phyloP scores from a whole-genome alignment of 2,113 vertebrate genomes.

The Pelvicachromis taeniatus region DNA sequence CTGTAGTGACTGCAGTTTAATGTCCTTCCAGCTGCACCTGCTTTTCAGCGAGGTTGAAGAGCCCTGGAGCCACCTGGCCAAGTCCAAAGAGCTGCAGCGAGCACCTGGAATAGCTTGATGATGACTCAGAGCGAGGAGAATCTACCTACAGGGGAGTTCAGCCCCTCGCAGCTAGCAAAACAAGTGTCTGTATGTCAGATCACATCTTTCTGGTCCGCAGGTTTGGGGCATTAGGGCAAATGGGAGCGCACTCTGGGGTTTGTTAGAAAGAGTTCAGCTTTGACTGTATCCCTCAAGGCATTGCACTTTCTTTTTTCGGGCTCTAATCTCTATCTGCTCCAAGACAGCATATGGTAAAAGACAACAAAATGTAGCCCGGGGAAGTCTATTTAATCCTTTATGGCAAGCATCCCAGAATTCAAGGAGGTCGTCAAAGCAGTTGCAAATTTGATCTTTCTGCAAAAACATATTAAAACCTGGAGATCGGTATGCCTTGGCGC shows the following conservation, averaged over 20 bases:
- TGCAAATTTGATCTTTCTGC: conserved; percentile 40
- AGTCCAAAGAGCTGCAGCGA: background rate
- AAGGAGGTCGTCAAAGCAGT: conserved; percentile 53
- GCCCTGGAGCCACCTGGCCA: conserved; percentile 34
- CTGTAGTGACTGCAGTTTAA: background rate
- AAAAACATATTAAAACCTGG: conserved; percentile 30
- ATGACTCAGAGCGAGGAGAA: conserved; percentile 52
- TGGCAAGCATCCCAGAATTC: conserved; percentile 52
- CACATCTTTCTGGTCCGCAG: conserved; percentile 46
- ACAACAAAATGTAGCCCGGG: conserved; percentile 50
- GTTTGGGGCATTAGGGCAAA: conserved; percentile 36
- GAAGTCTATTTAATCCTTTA: conserved; percentile 49
- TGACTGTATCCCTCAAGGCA: conserved; percentile 23
- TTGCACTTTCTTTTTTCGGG: conserved; percentile 8
- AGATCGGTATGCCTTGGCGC: background rate
- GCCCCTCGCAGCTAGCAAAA: conserved; percentile 17
- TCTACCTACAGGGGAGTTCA: conserved; percentile 46
- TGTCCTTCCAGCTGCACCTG: conserved; percentile 56
- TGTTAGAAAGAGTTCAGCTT: conserved; percentile 31
- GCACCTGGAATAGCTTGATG: conserved; percentile 62
- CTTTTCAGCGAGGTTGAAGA: conserved; percentile 18
- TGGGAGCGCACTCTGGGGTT: conserved; percentile 10
- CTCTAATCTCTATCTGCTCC: conserved; percentile 15
- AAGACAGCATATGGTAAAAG: conserved; percentile 38
- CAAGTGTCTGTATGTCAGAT: conserved; percentile 53